These are phyloP conservation scores for Spodoptera exigua DNA, from an alignment of 2,888 invertebrate species.

Conservation along the genomic window DNA sequence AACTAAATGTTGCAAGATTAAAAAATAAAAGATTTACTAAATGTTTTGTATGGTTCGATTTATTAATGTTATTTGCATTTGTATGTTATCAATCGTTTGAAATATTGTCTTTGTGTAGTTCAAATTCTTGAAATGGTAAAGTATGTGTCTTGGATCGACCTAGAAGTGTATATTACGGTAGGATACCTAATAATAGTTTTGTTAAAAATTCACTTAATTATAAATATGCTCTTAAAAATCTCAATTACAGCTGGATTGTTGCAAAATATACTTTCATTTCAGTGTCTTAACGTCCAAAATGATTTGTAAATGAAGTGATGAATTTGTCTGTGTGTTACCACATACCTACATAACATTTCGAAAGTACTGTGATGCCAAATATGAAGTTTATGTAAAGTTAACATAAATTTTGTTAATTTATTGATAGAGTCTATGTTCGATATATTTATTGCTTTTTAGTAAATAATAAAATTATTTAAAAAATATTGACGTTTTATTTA, in stretches of 20 bases:
- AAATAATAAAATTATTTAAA: constrained; percentile 81
- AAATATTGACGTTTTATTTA: constrained; percentile 25
- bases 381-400: constrained; percentile 79
- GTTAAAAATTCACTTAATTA: not conserved
- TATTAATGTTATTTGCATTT: constrained; percentile 63
- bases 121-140: constrained; percentile 42
- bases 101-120: constrained; percentile 57
- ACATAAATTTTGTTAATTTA: constrained; percentile 84
- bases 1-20: constrained; percentile 33
- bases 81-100: constrained; percentile 54
- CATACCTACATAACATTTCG: constrained; percentile 69
- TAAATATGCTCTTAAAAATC: too few relatives aligned
- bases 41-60: constrained; percentile 60
- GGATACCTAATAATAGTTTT: constrained; percentile 15
- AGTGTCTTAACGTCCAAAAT: constrained; percentile 14
- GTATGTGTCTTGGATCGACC: constrained; percentile 45
- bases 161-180: constrained; percentile 48
- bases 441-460: constrained; percentile 88
- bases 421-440: constrained; percentile 86
- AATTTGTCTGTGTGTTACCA: constrained; percentile 40
- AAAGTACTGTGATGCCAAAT: constrained; percentile 87
- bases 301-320: constrained; percentile 10
- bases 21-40: constrained; percentile 40
- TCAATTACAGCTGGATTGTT: too few relatives aligned
- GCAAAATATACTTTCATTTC: constrained; percentile 1